Evolutionary conservation across 2,888 invertebrate genomes (phyloP), one percentile per base, ranked within the genome.

Genomic region (Omphaloscelis lunosa): DNA sequence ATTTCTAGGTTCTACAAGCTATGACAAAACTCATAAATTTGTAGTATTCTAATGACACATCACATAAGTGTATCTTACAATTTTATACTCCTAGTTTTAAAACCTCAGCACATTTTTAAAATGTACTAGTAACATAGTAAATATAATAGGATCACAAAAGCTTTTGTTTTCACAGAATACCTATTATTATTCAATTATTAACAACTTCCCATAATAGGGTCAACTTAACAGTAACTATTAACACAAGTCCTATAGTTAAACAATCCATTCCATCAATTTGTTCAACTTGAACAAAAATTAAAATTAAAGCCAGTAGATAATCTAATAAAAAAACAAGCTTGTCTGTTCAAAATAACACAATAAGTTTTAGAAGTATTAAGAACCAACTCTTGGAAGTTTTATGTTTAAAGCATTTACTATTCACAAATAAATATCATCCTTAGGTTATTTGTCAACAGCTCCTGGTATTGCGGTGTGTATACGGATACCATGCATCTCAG

Each of bases 401-500:
- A 48, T 72, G 48, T 71, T 53, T 68, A 8, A 45, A 29, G 41
- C 11, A 58, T 79, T 61, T 66, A 71, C 58, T 82, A 86, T 82
- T 82, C 83, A 89, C 76, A 85, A 81, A 80, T 72, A 75, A 23
- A 70, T 66, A 72, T 48, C 61, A 72, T 27, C 23, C n/a, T 63
- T 70, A 58, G 11, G 58, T 71, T 77, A 85, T 90, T 86, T 91
- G 58, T 89, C 83, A 12, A 87, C 77, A 20, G 87, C 73, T 4
- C 92, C 84, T 23, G 97, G 95, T 39, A 97, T 94, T 77, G 97
- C 97, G 0, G 98, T 98, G 86, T 98, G 97, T 88, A 99, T 98
- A 83, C 98, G 97, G 72, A 99, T 96, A 15, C 98, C 99, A 92
- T 99, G 99, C 98, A 98, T 98, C 89, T 97, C 97, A 88, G 98